Base-by-base conservation (phyloP, 1,140 invertebrate species). In the Daktulosphaira vitifoliae region DNA sequence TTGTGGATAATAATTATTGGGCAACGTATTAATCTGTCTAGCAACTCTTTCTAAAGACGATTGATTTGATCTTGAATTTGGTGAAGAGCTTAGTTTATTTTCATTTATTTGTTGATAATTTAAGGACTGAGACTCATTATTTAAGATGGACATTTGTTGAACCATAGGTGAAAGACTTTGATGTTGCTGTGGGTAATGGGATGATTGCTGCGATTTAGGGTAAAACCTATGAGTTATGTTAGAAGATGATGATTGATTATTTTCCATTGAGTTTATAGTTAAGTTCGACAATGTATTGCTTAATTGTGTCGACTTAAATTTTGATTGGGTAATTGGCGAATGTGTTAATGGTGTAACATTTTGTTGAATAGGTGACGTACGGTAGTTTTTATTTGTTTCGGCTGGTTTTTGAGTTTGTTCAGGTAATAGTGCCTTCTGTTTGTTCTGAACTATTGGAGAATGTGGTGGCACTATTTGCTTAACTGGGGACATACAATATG, bases 1-100 rank as follows among this genome's bases (percentile, higher is more conserved):
- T 48, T 62, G 56, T 7, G 56, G 25, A 22, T 62, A 62, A 20
- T 6, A 48, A 62, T 48, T 62, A 1, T 15, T 16, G 1, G 53
- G 23, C 11, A 20, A 33, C 11, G 20, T 22, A 4, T 56, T 59
- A 2, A 20, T 2, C 29, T 62, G 56, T 18, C 42, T 48, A 25
- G 26, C 26, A 8, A 39, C 29, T 6, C 56, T 29, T 46, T 62
- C 56, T 15, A 62, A n/a, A 26, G 56, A 62, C 16, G 56, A 62
- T 13, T 62, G 56, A 33, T 62, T 62, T 15, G 56, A 62, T 48
- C 56, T 48, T 26, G 42, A n/a, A 2, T 62, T 62, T 3, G 56
- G 56, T 2, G 42, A 62, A 18, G 16, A 33, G 26, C 18, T 33
- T 6, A 16, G 22, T 33, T 46, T 46, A 16, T 22, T 33, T 20